Percentiles rank a stretch among this genome's conserved stretches.
phyloP scores from a whole-genome alignment of 1,140 invertebrate genomes.

The Neelides sp. region DNA sequence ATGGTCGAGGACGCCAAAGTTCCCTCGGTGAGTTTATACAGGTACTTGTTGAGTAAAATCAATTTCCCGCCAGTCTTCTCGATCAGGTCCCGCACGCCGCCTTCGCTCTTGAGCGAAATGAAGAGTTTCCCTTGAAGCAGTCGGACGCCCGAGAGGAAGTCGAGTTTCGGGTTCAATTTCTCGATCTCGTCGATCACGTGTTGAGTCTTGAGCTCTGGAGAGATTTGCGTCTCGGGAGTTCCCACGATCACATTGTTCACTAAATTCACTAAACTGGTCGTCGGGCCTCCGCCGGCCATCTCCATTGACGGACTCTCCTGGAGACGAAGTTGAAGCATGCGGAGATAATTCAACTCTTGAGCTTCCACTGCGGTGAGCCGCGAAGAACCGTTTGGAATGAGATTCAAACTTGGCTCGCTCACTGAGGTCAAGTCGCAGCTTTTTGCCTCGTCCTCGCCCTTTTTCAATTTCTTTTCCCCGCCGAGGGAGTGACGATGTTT shows the following conservation, averaged over 20 bases:
- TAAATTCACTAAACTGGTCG: no score
- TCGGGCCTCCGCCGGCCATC: no score
- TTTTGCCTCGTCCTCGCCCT: no score
- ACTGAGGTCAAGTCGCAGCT: background rate
- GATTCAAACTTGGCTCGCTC: background rate
- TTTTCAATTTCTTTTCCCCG: background rate
- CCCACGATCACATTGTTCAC: no score
- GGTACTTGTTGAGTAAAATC: conserved; percentile 33
- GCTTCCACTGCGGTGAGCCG: no score
- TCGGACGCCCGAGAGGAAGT: conserved; percentile 33
- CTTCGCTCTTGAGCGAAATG: conserved; percentile 16
- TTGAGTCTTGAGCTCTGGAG: conserved; percentile 33
- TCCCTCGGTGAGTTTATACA: no score
- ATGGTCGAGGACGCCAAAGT: conserved; percentile 20
- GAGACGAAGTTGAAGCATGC: no score
- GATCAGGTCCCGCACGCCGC: conserved; percentile 16
- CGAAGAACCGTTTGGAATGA: background rate
- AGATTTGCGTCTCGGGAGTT: conserved; percentile 10
- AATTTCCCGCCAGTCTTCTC: conserved; percentile 31
- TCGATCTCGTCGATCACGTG: conserved; percentile 37
- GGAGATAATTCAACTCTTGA: no score
- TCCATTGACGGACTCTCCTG: no score
- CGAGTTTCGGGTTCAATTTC: conserved; percentile 33
- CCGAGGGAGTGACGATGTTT: background rate
- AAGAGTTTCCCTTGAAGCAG: conserved; percentile 28